Evolutionary conservation across 2,888 invertebrate species (phyloP).

Genomic region (Zaprionus lineosus): DNA sequence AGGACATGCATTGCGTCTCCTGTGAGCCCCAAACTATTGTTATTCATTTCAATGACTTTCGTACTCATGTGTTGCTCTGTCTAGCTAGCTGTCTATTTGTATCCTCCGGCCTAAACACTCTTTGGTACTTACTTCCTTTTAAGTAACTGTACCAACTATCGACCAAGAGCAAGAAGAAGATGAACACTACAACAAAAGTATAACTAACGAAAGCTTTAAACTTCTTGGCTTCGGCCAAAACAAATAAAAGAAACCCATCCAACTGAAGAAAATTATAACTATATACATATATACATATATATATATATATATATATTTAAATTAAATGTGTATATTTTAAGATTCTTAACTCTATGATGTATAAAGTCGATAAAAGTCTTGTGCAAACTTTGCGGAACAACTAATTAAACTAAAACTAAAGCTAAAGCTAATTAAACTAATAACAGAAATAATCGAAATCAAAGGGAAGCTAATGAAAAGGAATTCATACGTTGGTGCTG

Average conservation of each 20-base stretch:
- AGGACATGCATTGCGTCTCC: neutral
- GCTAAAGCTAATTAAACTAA: slow-evolving; percentile 18
- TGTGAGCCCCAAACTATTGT: neutral
- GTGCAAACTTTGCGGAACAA: slow-evolving; percentile 66
- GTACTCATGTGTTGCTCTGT: slow-evolving; percentile 5
- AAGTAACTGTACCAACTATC: slow-evolving; percentile 31
- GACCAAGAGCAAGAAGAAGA: slow-evolving; percentile 40
- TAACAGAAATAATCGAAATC: slow-evolving; percentile 5
- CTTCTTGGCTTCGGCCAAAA: slow-evolving; percentile 25
- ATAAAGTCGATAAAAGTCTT: slow-evolving; percentile 51
- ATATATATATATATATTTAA: slow-evolving; percentile 2
- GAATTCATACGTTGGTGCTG: slow-evolving; percentile 4
- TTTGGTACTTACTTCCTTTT: no score
- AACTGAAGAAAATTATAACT: slow-evolving; percentile 37
- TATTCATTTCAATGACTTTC: slow-evolving; percentile 7
- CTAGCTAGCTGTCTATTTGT: slow-evolving; percentile 14
- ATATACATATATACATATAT: slow-evolving; percentile 22
- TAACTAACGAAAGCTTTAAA: slow-evolving; percentile 72
- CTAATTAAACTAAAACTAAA: slow-evolving; percentile 38
- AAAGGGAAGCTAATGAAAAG: neutral
- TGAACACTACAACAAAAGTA: slow-evolving; percentile 32
- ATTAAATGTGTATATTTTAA: slow-evolving; percentile 31
- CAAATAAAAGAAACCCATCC: slow-evolving; percentile 56
- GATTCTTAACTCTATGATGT: slow-evolving; percentile 50
- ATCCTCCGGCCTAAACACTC: no score